Base-by-base conservation (phyloP, 2,888 invertebrate species). In the Thymelicus lineola region DNA sequence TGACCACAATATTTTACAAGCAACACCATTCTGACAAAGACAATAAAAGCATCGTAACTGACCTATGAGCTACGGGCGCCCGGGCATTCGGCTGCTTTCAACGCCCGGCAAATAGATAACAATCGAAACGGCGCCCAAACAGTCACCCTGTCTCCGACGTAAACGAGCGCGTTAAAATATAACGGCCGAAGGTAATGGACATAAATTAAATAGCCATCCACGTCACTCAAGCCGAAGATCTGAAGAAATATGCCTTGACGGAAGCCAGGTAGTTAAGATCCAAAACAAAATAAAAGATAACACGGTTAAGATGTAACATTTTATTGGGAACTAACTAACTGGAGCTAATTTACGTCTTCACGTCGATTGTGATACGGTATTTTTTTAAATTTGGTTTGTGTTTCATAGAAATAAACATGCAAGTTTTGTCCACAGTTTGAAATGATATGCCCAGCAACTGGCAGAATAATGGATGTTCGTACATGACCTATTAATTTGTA, bases 181-280 rank as follows among this genome's bases (percentile, higher is more conserved):
- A 90, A 87, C 87, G 82, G 84, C 82, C 78, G 71, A 76, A 80
- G 84, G 85, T 86, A 90, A 86, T 86, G 83, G 87, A 89, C 90
- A 93, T 93, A 93, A 93, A 93, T 93, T 92, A 93, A 87, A 88
- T 84, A 85, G 90, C 82, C 89, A 81, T 89, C 85, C 85, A 87
- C 83, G 92, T 92, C 93, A 92, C 82, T 93, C 91, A 92, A 86
- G 81, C 73, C 79, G 79, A 84, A 87, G 86, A 86, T 82, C 82
- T 82, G 76, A 81, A 85, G 86, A 85, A 82, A 88, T 85, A 86
- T 80, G 77, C 80, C 81, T 78, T 87, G 89, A 87, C 92, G 89
- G 91, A 91, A 93, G 91, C 90, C 93, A 93, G 93, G 93, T 93
- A 93, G 92, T 92, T 87, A 90, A 92, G 92, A 92, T 93, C 80